Percentiles rank a stretch among this genome's conserved stretches.
phyloP scores from a whole-genome alignment of 2,888 invertebrate genomes.

The Amphiduros pacificus region DNA sequence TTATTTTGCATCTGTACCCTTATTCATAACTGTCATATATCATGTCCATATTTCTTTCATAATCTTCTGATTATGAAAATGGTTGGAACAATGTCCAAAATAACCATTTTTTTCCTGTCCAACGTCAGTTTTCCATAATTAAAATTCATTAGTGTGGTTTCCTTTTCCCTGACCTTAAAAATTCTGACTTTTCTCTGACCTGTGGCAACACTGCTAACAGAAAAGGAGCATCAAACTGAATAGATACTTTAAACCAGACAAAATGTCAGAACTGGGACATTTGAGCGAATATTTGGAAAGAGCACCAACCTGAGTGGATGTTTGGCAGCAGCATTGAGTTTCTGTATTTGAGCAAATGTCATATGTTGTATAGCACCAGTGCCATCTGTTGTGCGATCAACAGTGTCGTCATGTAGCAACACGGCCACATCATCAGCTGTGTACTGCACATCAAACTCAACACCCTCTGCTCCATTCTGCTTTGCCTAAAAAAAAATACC shows the following conservation, averaged over 20 bases:
- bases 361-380: conserved; percentile 64
- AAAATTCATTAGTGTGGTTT: too few species aligned
- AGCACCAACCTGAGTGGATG: conserved; percentile 31
- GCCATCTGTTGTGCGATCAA: conserved; percentile 70
- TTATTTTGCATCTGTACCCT: too few species aligned
- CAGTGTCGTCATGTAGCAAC: conserved; percentile 74
- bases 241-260: background rate
- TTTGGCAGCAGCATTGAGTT: conserved; percentile 70
- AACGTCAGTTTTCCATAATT: too few species aligned
- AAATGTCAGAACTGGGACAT: background rate
- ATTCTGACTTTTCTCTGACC: too few species aligned
- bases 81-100: too few species aligned
- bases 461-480: conserved; percentile 71
- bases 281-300: background rate
- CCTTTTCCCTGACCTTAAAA: too few species aligned
- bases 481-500: conserved; percentile 72
- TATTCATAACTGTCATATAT: too few species aligned
- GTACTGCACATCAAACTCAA: conserved; percentile 77
- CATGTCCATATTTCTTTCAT: too few species aligned
- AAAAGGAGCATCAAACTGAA: background rate
- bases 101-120: too few species aligned
- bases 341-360: conserved; percentile 69
- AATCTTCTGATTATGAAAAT: too few species aligned
- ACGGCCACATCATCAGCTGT: conserved; percentile 76
- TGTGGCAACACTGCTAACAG: too few species aligned